Evolutionary conservation across 1,140 invertebrate genomes (phyloP), one percentile per base, ranked within the genome.

Genomic region (Archivesica marissinica): DNA sequence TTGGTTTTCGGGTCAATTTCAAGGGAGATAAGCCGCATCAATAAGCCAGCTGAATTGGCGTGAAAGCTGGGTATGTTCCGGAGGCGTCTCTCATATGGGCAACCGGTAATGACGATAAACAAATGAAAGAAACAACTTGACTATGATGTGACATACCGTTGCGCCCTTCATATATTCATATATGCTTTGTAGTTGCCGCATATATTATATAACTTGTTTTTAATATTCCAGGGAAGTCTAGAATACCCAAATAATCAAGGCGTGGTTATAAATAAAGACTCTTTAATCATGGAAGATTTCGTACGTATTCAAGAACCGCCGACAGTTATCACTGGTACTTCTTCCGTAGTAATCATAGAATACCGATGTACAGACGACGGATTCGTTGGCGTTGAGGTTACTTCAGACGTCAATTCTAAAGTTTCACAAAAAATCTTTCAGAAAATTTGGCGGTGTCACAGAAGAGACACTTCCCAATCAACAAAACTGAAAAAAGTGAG

Each of bases 331-430:
- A 50, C 20, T 2, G 54, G 68, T 7, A 9, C 52, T 20, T 23
- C 25, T 15, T 39, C 38, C 6, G 38, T 7, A 50, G 28, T 79
- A 2, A 64, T 25, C 6, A 39, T 83, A 13, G 54, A 83, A 30
- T 83, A 83, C 44, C 7, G 28, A 13, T 83, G 80, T 64, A 61
- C 35, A 0, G 39, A 59, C 2, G 54, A 83, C 0, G 50, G 23
- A 59, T 74, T 56, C 20, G 70, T 83, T 25, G 80, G 80, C 7
- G 52, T 83, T 56, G 80, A 83, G 75, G 41, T 83, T n/a, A 25
- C 35, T 30, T 15, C 68, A 44, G 68, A 75, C 35, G 47, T 75
- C 0, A 79, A 61, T 44, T 11, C n/a, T 13, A 39, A 75, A 2
- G 30, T 47, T 17, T 44, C 54, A 47, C 44, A 41, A 20, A 83